Evolutionary conservation across 2,113 vertebrate genomes (phyloP), one percentile per base, ranked within the genome.

Genomic region (Pao palembangensis): DNA sequence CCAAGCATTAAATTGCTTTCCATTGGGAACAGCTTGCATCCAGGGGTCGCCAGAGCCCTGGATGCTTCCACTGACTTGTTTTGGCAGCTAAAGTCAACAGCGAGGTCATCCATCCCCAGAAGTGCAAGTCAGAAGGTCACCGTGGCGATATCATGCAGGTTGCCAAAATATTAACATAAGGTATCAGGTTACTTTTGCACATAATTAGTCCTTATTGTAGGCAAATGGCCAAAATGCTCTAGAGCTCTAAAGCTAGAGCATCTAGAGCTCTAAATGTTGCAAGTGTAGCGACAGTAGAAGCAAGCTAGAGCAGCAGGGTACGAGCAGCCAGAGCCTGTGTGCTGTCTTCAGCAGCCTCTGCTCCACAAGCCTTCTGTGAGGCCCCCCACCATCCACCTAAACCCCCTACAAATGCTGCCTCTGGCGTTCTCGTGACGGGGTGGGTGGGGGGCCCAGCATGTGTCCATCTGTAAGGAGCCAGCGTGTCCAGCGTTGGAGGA

Each of bases 1-100:
- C 68, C 82, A 80, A 90, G 90, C 91, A 81, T 92, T 94, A 93
- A 94, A 95, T 94, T 94, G 86, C 85, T 91, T 94, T 94, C 91
- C 87, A 82, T 70, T 74, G 91, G 91, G 90, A 93, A 68, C 81
- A 85, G 89, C 88, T 92, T 65, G 77, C 78, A 81, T 79, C 86
- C 84, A 71, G 76, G 87, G 89, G 79, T 92, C 70, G 0, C 85
- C 82, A 87, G 76, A 88, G 83, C 76, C 68, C 72, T 77, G 79
- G 76, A 74, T 54, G 74, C 69, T 74, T 89, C 78, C 82, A 83
- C 64, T 69, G 85, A 84, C 82, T 86, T 55, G 75, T 73, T 81
- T 85, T 87, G 75, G 71, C 81, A 85, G 60, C 62, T n/a, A 76
- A 82, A 88, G 79, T 78, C 60, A 76, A 59, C 88, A 88, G 89